Percentiles rank a stretch among this genome's conserved stretches.
Conservation (phyloP, 2,888 invertebrate genomes). For the Pseudococcus jackbeardsleyi region DNA sequence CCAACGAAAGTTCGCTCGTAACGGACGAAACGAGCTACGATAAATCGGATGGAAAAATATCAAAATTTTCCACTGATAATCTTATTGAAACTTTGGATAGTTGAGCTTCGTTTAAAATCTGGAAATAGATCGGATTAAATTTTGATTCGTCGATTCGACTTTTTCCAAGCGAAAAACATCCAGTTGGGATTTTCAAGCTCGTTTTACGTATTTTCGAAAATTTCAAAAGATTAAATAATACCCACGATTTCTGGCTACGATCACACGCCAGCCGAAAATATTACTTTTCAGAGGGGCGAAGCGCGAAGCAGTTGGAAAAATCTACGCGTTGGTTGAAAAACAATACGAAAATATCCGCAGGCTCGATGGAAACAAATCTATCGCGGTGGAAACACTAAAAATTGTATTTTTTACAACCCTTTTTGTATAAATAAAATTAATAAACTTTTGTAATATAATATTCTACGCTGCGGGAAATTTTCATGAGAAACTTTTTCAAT, state of each 20-base stretch:
- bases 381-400: neutral
- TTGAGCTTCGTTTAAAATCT: neutral
- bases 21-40: neutral
- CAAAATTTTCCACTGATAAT: neutral
- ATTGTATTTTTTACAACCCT: neutral
- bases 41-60: slow-evolving; percentile 3
- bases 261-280: neutral
- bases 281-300: neutral
- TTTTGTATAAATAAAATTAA: slow-evolving; percentile 14
- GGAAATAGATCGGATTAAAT: neutral
- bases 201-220: neutral
- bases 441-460: slow-evolving; percentile 25
- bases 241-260: too few species aligned
- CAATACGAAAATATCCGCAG: neutral
- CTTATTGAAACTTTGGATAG: neutral
- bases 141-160: neutral
- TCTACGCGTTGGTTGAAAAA: neutral
- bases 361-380: neutral
- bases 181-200: neutral
- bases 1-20: neutral
- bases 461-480: neutral
- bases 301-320: neutral
- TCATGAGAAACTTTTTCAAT: slow-evolving; percentile 3
- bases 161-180: neutral
- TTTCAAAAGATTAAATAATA: neutral